Evolutionary conservation across 2,888 invertebrate genomes (phyloP).

Genomic region (Nebria salina): DNA sequence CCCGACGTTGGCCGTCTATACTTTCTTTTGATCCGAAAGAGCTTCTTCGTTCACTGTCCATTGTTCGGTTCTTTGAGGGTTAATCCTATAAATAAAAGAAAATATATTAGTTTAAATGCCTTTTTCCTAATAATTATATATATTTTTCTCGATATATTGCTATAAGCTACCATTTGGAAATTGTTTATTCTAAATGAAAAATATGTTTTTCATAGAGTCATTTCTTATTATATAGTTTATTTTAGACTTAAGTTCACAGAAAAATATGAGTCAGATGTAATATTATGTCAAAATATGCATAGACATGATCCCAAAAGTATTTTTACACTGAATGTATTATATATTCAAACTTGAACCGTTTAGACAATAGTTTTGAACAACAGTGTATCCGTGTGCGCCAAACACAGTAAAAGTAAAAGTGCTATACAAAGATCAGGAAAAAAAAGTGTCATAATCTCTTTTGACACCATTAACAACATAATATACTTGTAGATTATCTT

Average conservation of each 20-base stretch:
- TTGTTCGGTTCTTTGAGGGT: constrained; percentile 12
- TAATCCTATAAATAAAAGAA: constrained; percentile 5
- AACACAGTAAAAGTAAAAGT: neutral
- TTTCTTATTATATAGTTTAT: too few species aligned
- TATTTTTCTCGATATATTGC: too few species aligned
- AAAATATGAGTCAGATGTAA: too few species aligned
- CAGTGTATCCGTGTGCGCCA: neutral
- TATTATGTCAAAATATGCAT: too few species aligned
- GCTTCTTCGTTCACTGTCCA: constrained; percentile 41
- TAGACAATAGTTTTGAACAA: neutral
- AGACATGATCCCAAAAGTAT: too few species aligned
- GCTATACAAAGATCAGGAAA: neutral
- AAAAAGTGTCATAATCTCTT: neutral
- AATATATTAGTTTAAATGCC: neutral
- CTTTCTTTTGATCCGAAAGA: constrained; percentile 42
- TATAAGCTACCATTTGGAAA: too few species aligned
- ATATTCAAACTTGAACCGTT: neutral
- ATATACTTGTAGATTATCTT: neutral
- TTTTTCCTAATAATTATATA: neutral
- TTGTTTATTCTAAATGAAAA: too few species aligned
- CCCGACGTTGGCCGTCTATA: constrained; percentile 31
- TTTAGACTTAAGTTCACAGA: too few species aligned
- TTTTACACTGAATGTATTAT: too few species aligned
- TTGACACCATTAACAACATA: neutral
- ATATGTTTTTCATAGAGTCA: too few species aligned